Evolutionary conservation across 92 coral and sea anemone species (phyloP).

Genomic region (Nematostella vectensis): DNA sequence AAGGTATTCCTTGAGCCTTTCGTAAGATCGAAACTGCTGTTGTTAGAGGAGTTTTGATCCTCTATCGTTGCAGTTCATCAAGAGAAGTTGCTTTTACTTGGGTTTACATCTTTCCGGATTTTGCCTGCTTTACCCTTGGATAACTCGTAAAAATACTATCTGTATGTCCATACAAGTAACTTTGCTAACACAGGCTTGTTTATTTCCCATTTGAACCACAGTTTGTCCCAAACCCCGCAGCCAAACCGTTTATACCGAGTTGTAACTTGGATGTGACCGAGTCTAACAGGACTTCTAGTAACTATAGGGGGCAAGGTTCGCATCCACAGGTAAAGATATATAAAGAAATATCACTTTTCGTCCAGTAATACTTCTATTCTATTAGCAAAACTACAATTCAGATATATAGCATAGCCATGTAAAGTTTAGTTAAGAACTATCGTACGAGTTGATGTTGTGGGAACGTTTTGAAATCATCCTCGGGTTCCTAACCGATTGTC

Average conservation of each 20-base stretch:
- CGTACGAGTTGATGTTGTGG: too few species aligned
- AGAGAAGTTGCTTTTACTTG: constrained; percentile 1
- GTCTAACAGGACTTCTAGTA: constrained; percentile 78
- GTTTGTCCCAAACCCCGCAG: constrained; percentile 99
- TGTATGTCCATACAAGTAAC: too few species aligned
- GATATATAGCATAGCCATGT: too few species aligned
- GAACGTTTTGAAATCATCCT: too few species aligned
- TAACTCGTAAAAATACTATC: too few species aligned
- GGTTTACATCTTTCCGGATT: too few species aligned
- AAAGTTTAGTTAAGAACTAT: too few species aligned
- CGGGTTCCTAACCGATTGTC: too few species aligned
- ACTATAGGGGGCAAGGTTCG: constrained; percentile 28
- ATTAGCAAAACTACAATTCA: too few species aligned
- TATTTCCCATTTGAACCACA: constrained; percentile 18
- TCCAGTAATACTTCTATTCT: neutral
- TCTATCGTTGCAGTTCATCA: constrained; percentile 10
- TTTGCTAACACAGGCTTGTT: too few species aligned
- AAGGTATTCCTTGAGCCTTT: constrained; percentile 42
- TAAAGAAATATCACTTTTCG: constrained; percentile 1
- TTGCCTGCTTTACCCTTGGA: too few species aligned
- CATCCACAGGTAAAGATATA: constrained; percentile 25
- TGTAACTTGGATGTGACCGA: constrained; percentile 78
- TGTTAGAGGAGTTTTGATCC: constrained; percentile 1
- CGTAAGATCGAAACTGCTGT: neutral
- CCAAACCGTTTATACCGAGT: constrained; percentile 98